A percentile compares a stretch with the other conserved stretches of the same genome.
phyloP scores from a whole-genome alignment of 2,113 vertebrate genomes.

The Pangasianodon hypophthalmus region DNA sequence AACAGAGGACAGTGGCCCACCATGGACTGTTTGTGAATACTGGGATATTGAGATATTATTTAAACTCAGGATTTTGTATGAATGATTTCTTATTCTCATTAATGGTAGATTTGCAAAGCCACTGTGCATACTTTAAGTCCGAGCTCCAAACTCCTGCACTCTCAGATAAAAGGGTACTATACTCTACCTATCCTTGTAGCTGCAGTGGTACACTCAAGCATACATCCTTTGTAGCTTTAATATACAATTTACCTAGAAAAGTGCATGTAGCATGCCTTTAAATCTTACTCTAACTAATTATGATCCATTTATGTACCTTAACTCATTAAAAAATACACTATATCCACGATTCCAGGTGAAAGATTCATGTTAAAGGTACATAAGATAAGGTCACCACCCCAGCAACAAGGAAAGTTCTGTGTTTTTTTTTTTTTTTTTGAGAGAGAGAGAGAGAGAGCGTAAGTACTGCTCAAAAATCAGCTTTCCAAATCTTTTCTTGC shows the following conservation, averaged over 20 bases:
- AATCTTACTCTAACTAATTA: neutral
- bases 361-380: neutral
- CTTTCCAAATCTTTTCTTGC: slow-evolving; percentile 22
- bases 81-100: slow-evolving; percentile 45
- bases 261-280: neutral
- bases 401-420: neutral
- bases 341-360: neutral
- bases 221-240: neutral
- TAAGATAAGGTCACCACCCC: neutral
- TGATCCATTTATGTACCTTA: neutral
- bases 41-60: neutral
- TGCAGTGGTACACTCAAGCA: neutral
- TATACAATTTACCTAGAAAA: neutral
- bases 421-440: neutral
- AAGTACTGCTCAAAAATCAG: neutral
- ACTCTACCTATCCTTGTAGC: neutral
- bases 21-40: neutral
- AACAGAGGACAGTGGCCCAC: neutral
- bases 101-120: slow-evolving; percentile 48
- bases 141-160: neutral
- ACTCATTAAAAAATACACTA: neutral
- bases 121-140: slow-evolving; percentile 12
- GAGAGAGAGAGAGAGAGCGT: neutral
- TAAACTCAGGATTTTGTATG: slow-evolving; percentile 43
- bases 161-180: neutral